Evolutionary conservation across 2,797 vertebrate genomes (phyloP).

Genomic region (Gymnocypris eckloni): DNA sequence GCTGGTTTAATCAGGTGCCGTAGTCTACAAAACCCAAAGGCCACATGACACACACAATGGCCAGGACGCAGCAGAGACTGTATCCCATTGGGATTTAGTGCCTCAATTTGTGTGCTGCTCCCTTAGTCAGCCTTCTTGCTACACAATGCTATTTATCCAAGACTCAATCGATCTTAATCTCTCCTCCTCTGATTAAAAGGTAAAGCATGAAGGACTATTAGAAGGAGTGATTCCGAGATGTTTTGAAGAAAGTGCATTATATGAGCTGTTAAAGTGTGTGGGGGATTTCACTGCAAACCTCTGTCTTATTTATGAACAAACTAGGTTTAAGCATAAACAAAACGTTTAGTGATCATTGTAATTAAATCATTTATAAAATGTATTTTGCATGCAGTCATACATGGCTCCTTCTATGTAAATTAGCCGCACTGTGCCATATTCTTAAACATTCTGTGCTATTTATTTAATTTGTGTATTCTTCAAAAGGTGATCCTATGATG

Average conservation of each 20-base stretch:
- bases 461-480: too few relatives aligned
- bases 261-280: constrained; percentile 25
- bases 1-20: constrained; percentile 26
- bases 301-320: background rate
- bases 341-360: background rate
- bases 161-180: constrained; percentile 50
- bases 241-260: constrained; percentile 19
- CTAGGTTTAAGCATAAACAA: background rate
- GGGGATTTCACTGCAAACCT: background rate
- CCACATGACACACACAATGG: constrained; percentile 4
- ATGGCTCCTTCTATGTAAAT: background rate
- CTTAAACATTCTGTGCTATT: background rate
- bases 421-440: background rate
- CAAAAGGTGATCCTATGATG: background rate
- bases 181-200: constrained; percentile 41
- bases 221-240: constrained; percentile 29
- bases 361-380: background rate
- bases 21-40: constrained; percentile 13
- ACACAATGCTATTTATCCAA: constrained; percentile 30
- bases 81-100: constrained; percentile 34
- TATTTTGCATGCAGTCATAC: background rate
- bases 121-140: constrained; percentile 32
- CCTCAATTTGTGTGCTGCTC: constrained; percentile 26
- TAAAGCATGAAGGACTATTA: constrained; percentile 38
- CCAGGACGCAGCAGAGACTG: constrained; percentile 11